Percentiles rank a stretch among this genome's conserved stretches.
phyloP scores from a whole-genome alignment of 2,113 vertebrate genomes.

The Variabilichromis moorii region DNA sequence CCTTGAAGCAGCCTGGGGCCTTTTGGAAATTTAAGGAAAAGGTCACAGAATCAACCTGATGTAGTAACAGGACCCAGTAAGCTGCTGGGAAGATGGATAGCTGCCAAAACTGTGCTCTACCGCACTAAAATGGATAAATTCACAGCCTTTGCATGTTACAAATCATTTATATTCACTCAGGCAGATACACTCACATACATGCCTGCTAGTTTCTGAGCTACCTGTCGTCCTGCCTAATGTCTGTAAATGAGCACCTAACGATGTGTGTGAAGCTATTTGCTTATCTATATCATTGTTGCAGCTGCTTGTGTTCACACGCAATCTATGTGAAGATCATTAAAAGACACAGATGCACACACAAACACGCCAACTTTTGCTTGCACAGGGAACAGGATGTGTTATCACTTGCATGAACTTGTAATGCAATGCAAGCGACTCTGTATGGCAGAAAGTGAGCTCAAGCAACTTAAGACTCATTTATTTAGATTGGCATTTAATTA shows the following conservation, averaged over 20 bases:
- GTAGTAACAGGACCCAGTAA: not conserved
- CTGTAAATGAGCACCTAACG: conserved; percentile 51
- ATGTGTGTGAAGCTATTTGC: conserved; percentile 57
- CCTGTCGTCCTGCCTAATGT: conserved; percentile 8
- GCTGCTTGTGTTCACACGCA: conserved; percentile 49
- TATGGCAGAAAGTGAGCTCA: not conserved
- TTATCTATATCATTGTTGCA: conserved; percentile 40
- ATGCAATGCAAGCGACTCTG: not conserved
- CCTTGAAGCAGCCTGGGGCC: not conserved
- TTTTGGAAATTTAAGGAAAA: not conserved
- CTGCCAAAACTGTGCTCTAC: not conserved
- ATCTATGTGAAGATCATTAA: not conserved
- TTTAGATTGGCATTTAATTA: no score
- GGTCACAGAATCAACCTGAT: not conserved
- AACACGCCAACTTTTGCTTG: not conserved
- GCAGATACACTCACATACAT: not conserved
- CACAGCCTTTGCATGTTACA: not conserved
- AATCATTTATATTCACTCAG: not conserved
- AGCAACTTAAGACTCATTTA: no score
- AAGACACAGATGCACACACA: not conserved
- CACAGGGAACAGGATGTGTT: not conserved
- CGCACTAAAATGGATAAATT: not conserved
- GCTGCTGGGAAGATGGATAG: not conserved
- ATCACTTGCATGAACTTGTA: not conserved
- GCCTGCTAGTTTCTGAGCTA: not conserved